Conservation (phyloP, 2,797 vertebrate genomes). For the Philypnodon macrostomus region DNA sequence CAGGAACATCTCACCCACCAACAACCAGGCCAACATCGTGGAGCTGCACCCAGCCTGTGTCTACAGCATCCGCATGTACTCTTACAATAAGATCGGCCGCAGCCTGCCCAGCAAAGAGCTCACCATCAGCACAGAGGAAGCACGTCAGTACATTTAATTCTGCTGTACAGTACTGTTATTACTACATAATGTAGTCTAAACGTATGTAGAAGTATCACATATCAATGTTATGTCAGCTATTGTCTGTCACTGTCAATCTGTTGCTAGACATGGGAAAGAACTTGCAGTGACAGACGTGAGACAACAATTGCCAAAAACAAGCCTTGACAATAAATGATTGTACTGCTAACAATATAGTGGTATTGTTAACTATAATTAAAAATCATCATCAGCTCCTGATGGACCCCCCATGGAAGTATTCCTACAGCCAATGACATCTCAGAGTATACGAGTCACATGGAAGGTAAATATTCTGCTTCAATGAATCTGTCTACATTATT, state of each 20-base stretch:
- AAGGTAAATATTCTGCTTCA: slow-evolving; percentile 84
- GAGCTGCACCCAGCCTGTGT: slow-evolving; percentile 94
- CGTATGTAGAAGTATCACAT: too few relatives aligned
- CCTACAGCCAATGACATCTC: slow-evolving; percentile 91
- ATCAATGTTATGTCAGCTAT: too few relatives aligned
- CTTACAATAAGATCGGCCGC: slow-evolving; percentile 97
- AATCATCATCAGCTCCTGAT: slow-evolving; percentile 85
- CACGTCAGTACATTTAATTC: slow-evolving; percentile 79
- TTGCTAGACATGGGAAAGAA: too few relatives aligned
- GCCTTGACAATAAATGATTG: background rate
- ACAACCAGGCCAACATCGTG: slow-evolving; percentile 97
- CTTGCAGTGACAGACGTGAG: too few relatives aligned
- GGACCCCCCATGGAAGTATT: slow-evolving; percentile 95
- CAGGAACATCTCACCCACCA: slow-evolving; percentile 95
- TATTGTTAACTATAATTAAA: too few relatives aligned
- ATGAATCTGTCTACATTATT: too few relatives aligned
- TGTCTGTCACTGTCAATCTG: too few relatives aligned
- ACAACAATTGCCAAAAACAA: background rate
- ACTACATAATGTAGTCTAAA: too few relatives aligned
- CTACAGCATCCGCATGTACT: slow-evolving; percentile 98
- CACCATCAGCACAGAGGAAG: slow-evolving; percentile 96
- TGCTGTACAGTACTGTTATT: background rate
- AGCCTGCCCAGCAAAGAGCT: slow-evolving; percentile 97
- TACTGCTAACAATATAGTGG: too few relatives aligned
- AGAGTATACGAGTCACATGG: slow-evolving; percentile 98